Conservation (phyloP, 2,113 vertebrate genomes). For the Chaetops frenatus region DNA sequence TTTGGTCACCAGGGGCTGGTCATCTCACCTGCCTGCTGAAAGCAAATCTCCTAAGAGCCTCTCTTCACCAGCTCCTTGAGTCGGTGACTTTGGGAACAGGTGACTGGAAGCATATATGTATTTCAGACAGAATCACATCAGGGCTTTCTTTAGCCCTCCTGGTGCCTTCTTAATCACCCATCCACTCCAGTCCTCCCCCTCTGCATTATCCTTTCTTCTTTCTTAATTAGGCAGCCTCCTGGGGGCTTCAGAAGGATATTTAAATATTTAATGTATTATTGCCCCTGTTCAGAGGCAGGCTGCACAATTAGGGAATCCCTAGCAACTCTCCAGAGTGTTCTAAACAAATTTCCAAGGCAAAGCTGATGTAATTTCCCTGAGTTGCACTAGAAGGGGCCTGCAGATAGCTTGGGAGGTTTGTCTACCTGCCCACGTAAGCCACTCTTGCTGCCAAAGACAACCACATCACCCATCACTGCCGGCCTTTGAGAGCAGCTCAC, state of each 20-base stretch:
- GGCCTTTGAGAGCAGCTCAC: not conserved
- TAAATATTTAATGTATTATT: not conserved
- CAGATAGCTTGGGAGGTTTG: not conserved
- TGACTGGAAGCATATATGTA: accelerated
- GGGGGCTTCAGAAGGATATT: not conserved
- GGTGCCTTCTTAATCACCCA: not conserved
- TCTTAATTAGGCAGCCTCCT: not conserved
- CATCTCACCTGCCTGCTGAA: not conserved
- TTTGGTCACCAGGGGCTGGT: not conserved
- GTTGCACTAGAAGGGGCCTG: not conserved
- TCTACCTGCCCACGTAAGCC: not conserved
- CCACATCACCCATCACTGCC: not conserved
- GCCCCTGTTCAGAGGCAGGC: not conserved
- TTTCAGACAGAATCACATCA: not conserved
- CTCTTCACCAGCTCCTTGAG: not conserved
- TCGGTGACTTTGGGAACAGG: not conserved
- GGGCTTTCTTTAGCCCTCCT: not conserved
- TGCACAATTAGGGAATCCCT: not conserved
- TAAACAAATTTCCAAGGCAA: not conserved
- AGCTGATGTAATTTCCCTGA: not conserved
- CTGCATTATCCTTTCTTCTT: not conserved
- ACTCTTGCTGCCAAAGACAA: not conserved
- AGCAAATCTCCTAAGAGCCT: not conserved
- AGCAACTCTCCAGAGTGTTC: not conserved
- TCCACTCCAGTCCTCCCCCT: not conserved